Conservation (phyloP, 1,140 invertebrate genomes). For the Drosophila watanabei region DNA sequence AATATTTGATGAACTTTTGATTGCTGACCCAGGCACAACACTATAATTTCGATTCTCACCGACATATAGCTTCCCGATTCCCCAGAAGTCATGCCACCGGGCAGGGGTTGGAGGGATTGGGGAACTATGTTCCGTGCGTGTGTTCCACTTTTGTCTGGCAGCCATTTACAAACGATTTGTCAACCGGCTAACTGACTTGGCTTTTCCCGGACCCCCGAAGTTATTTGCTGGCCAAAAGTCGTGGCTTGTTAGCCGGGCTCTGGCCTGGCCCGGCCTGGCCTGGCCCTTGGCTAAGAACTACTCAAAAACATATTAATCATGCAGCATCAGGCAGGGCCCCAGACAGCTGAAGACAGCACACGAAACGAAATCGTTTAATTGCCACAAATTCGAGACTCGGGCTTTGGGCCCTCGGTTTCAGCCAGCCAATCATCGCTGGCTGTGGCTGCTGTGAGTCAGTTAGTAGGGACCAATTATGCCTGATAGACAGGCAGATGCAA, state of each 20-base stretch:
- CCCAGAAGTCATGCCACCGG: conserved; percentile 10
- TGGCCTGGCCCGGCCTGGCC: conserved; percentile 12
- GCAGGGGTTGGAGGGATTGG: not conserved
- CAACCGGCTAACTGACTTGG: conserved; percentile 50
- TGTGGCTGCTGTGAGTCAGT: conserved; percentile 54
- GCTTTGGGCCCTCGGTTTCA: conserved; percentile 1
- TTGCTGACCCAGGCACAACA: conserved; percentile 18
- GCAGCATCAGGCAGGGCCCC: conserved; percentile 48
- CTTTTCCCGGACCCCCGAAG: conserved; percentile 33
- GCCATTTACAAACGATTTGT: conserved; percentile 80
- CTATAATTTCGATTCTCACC: conserved; percentile 31
- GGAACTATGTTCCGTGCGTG: conserved; percentile 56
- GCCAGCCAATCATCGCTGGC: conserved; percentile 38
- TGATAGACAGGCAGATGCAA: conserved; percentile 26
- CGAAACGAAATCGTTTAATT: conserved; percentile 76
- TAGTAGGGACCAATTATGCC: conserved; percentile 58
- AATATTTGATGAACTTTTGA: conserved; percentile 36
- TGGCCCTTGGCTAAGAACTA: conserved; percentile 72
- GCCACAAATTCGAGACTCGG: conserved; percentile 46
- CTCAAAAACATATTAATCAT: conserved; percentile 84
- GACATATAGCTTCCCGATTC: not conserved
- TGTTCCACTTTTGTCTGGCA: conserved; percentile 81
- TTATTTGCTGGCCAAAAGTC: conserved; percentile 32
- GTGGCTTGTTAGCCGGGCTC: conserved; percentile 50
- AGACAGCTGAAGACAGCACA: conserved; percentile 51